Conservation (phyloP, 2,888 invertebrate species). For the Nemotelus nigrinus region DNA sequence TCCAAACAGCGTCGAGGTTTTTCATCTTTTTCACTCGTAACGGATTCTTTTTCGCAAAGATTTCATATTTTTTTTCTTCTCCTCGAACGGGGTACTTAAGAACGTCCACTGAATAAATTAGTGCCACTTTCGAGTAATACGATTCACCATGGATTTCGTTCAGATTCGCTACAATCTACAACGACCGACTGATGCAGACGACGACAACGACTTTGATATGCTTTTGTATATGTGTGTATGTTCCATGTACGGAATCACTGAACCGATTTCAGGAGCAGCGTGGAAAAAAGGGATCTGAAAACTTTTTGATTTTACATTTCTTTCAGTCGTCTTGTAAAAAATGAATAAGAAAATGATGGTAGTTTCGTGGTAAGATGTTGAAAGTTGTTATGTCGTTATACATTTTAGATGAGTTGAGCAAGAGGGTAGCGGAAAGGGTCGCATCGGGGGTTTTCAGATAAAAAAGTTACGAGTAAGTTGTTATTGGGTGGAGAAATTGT, state of each 20-base stretch:
- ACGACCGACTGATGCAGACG: background rate
- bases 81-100: background rate
- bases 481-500: too few species aligned
- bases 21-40: background rate
- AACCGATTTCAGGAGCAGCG: too few species aligned
- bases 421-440: too few species aligned
- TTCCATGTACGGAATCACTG: too few species aligned
- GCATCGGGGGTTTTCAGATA: too few species aligned
- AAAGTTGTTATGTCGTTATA: background rate
- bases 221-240: too few species aligned
- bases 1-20: background rate
- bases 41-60: background rate
- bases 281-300: too few species aligned
- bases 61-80: background rate
- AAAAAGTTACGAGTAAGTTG: too few species aligned
- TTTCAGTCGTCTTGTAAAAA: too few species aligned
- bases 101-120: slow-evolving; percentile 18
- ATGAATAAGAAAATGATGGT: too few species aligned
- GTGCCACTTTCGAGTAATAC: background rate
- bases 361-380: too few species aligned
- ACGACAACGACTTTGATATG: background rate
- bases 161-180: background rate
- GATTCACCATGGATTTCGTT: background rate
- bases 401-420: slow-evolving; percentile 2
- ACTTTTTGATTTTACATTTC: too few species aligned